Evolutionary conservation across 1,140 invertebrate genomes (phyloP).

Genomic region (Odontomachus brunneus): DNA sequence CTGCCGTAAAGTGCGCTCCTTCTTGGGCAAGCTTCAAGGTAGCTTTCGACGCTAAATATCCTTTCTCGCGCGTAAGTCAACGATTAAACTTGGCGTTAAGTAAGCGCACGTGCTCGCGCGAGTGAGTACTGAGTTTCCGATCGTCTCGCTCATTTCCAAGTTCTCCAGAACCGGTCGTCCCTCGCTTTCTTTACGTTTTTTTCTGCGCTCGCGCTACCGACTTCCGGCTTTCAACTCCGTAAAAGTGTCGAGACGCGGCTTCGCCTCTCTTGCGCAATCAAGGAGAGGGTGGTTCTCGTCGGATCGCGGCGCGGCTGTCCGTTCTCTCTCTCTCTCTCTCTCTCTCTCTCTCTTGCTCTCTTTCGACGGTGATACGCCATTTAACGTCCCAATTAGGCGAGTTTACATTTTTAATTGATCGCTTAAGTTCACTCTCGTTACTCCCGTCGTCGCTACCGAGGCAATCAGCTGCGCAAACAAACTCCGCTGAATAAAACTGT

Average conservation of each 20-base stretch:
- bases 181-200: background rate
- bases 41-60: constrained; percentile 31
- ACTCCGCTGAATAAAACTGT: constrained; percentile 60
- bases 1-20: background rate
- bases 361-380: constrained; percentile 56
- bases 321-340: background rate
- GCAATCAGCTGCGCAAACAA: constrained; percentile 73
- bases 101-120: constrained; percentile 7
- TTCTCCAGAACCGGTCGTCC: constrained; percentile 7
- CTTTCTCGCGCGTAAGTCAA: constrained; percentile 28
- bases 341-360: no score
- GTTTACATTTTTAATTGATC: constrained; percentile 76
- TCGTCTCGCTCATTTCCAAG: constrained; percentile 35
- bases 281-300: constrained; percentile 31
- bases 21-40: background rate
- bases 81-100: constrained; percentile 48
- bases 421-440: constrained; percentile 65
- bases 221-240: constrained; percentile 28
- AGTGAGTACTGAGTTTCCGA: no score
- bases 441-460: constrained; percentile 32
- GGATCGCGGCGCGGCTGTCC: constrained; percentile 23
- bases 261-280: constrained; percentile 36
- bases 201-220: constrained; percentile 17
- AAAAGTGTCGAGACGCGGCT: constrained; percentile 46
- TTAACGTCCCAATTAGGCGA: constrained; percentile 69